Evolutionary conservation across 53 echinoderm and acorn worm species (phyloP), one percentile per base, ranked within the genome.

Genomic region (Paracentrotus lividus): DNA sequence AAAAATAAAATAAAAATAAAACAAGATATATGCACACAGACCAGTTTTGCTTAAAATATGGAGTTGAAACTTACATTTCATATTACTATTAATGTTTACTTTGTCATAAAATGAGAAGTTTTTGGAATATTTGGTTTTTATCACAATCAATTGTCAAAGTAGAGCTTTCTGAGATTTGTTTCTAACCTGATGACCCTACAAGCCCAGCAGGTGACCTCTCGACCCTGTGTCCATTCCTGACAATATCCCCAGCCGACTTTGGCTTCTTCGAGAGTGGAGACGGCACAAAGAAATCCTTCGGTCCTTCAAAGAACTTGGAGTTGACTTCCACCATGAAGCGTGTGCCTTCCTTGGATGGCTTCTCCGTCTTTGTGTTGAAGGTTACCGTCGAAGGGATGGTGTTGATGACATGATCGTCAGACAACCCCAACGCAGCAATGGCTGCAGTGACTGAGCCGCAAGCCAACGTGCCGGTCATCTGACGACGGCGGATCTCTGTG

Each of bases 361-460:
- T 44, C 20, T 91, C 77, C 49, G 29, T 93, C 61, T 54, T 85
- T 6, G 42, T 40, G 47, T 84, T 93, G 64, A 93, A 84, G 24
- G 64, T 49, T 8, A 94, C 94, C 1, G 90, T 78, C 15, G 93
- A 85, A 23, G 67, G 36, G 84, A 52, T 78, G 40, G 36, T 33
- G 54, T 53, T 77, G 42, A 95, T 76, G 23, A 96, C 78, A 23
- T 77, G 90, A 27, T 95, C 91, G 34, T 98, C 97, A 4, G 96
- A 91, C 75, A 98, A 57, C 57, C 96, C 97, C 69, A 98, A 33
- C 14, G 96, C 97, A 20, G 99, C 99, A 21, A 98, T 96, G 40
- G 99, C 99, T 1, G 99, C 97, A 0, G 99, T 98, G 64, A 98
- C 99, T 7, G 99, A 95, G 33, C 96, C 95, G 31, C 97, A 96